Evolutionary conservation across 2,797 vertebrate species (phyloP).

Genomic region (Crenuchus spilurus): DNA sequence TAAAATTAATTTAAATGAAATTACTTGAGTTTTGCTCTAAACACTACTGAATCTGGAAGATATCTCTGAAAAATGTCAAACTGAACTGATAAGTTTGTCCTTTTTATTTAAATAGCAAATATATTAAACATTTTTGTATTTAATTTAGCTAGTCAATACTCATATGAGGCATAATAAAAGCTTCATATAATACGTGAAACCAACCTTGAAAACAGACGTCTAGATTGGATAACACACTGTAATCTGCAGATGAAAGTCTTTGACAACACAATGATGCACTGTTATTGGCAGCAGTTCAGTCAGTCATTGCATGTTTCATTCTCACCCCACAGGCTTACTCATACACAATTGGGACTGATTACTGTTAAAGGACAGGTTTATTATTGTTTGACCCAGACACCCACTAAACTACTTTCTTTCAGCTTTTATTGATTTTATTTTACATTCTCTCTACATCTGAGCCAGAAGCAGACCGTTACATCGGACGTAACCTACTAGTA

Average conservation of each 20-base stretch:
- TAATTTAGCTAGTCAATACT: neutral
- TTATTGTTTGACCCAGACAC: neutral
- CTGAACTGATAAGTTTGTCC: neutral
- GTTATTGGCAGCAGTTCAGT: neutral
- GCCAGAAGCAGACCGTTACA: too few relatives aligned
- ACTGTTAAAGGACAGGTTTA: neutral
- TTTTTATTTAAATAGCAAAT: neutral
- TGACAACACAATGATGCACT: neutral
- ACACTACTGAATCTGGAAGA: too few relatives aligned
- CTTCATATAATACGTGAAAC: neutral
- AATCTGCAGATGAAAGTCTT: neutral
- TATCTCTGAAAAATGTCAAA: too few relatives aligned
- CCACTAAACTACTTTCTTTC: neutral
- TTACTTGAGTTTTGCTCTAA: too few relatives aligned
- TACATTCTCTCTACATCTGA: too few relatives aligned
- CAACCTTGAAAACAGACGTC: neutral
- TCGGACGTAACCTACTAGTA: too few relatives aligned
- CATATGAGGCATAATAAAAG: neutral
- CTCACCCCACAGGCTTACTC: neutral
- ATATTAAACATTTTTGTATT: neutral
- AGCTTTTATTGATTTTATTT: too few relatives aligned
- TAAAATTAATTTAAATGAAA: too few relatives aligned
- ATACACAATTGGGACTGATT: neutral
- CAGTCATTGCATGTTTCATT: neutral
- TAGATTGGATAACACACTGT: neutral